Percentiles rank a stretch among this genome's conserved stretches.
Evolutionary conservation across 2,797 vertebrate genomes (phyloP).

Genomic region (Megaceryle alcyon): DNA sequence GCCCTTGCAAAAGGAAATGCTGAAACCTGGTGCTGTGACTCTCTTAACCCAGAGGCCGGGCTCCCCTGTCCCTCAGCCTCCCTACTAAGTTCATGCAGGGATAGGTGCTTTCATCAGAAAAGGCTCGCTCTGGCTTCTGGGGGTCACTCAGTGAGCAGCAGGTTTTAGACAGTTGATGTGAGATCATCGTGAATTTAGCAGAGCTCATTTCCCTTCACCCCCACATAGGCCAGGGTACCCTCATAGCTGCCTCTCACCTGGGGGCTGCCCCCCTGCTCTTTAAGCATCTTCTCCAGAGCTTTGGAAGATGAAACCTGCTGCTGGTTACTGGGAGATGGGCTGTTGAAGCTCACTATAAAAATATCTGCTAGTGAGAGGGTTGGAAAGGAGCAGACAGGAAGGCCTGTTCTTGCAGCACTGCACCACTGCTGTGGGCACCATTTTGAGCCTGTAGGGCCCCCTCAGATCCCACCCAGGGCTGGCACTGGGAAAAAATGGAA

Average conservation of each 20-base stretch:
- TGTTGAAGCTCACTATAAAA: rapidly evolving
- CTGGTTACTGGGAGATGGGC: background rate
- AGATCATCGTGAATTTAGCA: background rate
- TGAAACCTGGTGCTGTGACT: background rate
- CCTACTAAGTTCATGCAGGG: background rate
- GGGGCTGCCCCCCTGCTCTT: background rate
- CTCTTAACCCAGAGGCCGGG: rapidly evolving
- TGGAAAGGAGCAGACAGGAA: background rate
- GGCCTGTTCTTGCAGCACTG: no score
- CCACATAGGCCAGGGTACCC: rapidly evolving
- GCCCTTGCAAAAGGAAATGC: background rate
- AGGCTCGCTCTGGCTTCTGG: background rate
- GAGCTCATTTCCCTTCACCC: background rate
- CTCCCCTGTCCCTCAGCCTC: background rate
- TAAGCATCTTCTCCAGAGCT: background rate
- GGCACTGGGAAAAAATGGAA: no score
- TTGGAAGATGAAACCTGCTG: background rate
- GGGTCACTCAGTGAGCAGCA: background rate
- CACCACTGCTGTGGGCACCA: rapidly evolving
- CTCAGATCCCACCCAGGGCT: background rate
- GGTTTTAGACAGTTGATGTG: background rate
- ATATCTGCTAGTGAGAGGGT: rapidly evolving
- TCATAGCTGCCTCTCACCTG: background rate
- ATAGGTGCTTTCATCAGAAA: background rate
- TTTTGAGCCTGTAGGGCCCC: background rate